Evolutionary conservation across 2,113 vertebrate species (phyloP).

Genomic region (Casuarius casuarius): DNA sequence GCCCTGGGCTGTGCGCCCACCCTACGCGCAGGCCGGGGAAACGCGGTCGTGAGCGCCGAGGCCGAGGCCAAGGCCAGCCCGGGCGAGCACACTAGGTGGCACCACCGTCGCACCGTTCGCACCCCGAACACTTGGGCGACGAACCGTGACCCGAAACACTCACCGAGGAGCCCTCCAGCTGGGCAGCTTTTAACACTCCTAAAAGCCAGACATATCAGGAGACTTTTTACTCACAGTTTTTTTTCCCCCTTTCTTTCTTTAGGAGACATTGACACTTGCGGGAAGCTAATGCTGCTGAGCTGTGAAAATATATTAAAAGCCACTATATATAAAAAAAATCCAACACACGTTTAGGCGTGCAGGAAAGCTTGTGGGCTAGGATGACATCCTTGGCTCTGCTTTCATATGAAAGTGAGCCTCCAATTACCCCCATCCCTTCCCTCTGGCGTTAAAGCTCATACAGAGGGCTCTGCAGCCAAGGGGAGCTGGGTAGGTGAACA

Average conservation of each 20-base stretch:
- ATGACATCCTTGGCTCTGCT: neutral
- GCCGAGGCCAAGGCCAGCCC: neutral
- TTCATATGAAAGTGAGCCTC: neutral
- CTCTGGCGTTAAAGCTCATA: neutral
- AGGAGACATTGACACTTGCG: accelerated
- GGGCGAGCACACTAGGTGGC: neutral
- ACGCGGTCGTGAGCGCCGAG: no score
- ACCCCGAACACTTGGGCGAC: no score
- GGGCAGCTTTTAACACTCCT: neutral
- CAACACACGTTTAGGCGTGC: neutral
- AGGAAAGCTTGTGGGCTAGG: neutral
- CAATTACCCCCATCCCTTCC: no score
- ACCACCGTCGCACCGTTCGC: no score
- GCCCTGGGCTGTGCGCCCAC: no score
- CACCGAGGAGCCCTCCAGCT: neutral
- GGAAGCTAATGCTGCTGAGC: neutral
- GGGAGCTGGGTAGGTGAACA: neutral
- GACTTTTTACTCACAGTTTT: no score
- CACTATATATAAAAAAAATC: no score
- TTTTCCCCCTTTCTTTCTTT: no score
- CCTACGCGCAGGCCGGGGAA: no score
- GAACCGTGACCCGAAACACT: neutral
- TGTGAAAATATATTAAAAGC: neutral
- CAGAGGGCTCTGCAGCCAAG: neutral
- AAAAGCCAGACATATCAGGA: neutral